These are phyloP conservation scores for Xestia ashworthii DNA, from an alignment of 2,888 invertebrate species.

Conservation along the genomic window DNA sequence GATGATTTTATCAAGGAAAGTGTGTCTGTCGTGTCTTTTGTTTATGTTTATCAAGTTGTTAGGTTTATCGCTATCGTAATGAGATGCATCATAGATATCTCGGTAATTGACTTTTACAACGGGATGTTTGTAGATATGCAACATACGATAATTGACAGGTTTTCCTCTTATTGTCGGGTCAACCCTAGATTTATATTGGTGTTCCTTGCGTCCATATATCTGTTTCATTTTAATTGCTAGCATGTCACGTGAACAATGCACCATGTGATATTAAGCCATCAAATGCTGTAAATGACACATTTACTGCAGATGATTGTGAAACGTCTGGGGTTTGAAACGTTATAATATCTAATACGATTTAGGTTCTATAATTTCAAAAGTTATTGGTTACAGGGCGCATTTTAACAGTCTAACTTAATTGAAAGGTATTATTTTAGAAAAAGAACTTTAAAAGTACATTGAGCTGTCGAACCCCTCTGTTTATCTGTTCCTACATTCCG, in stretches of 20 bases:
- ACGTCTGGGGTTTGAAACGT: constrained; percentile 25
- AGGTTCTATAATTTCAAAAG: neutral
- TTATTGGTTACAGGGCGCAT: neutral
- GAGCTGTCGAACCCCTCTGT: neutral
- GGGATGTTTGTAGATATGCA: neutral
- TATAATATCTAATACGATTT: neutral
- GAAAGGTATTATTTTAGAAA: neutral
- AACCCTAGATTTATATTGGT: constrained; percentile 24
- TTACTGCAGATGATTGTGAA: constrained; percentile 33
- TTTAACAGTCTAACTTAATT: neutral
- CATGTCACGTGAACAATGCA: constrained; percentile 34
- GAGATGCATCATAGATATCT: constrained; percentile 1
- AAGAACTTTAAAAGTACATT: neutral
- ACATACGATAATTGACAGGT: constrained; percentile 11
- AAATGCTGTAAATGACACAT: constrained; percentile 43
- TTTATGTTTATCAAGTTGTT: constrained; percentile 18
- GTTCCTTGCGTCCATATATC: neutral
- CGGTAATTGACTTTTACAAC: constrained; percentile 6
- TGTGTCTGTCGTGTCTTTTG: constrained; percentile 1
- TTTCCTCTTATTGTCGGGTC: constrained; percentile 6
- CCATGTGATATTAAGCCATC: constrained; percentile 38
- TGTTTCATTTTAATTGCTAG: constrained; percentile 39
- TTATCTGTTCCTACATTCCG: constrained; percentile 44
- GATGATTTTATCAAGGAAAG: constrained; percentile 23
- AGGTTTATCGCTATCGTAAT: constrained; percentile 15